Percentiles rank a stretch among this genome's conserved stretches.
phyloP scores from a whole-genome alignment of 1,140 invertebrate species.

The Bombus sibiricus region DNA sequence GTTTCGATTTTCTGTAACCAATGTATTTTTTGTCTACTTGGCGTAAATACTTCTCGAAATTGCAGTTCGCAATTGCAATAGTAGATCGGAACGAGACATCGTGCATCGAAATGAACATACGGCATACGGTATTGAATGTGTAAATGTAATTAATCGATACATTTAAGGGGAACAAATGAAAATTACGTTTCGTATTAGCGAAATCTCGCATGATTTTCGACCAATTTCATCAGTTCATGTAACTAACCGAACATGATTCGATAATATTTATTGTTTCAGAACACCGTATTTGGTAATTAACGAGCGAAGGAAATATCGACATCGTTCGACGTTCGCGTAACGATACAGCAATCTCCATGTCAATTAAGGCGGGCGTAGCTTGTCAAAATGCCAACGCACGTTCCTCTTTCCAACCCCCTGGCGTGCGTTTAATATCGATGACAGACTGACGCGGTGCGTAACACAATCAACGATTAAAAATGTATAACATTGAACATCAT shows the following conservation, averaged over 20 bases:
- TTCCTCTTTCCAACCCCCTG: not conserved
- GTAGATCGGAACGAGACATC: no score
- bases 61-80: no score
- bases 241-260: not conserved
- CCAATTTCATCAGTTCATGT: not conserved
- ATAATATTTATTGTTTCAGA: not conserved
- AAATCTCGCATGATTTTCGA: not conserved
- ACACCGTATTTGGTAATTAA: constrained; percentile 25
- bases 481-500: not conserved
- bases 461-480: constrained; percentile 6
- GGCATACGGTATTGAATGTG: no score
- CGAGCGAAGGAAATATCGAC: not conserved
- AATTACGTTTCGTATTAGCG: no score
- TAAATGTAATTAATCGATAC: no score
- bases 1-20: no score
- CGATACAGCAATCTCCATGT: constrained; percentile 5
- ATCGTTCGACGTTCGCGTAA: not conserved
- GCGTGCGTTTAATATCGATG: constrained; percentile 12
- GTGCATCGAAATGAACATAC: no score
- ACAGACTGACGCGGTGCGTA: no score
- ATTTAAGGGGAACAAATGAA: no score
- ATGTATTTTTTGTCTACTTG: no score
- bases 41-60: no score
- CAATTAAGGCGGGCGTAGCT: not conserved
- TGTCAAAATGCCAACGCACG: constrained; percentile 10